A percentile compares a stretch with the other conserved stretches of the same genome.
Evolutionary conservation across 2,888 invertebrate genomes (phyloP).

Genomic region (Crematogaster levior): DNA sequence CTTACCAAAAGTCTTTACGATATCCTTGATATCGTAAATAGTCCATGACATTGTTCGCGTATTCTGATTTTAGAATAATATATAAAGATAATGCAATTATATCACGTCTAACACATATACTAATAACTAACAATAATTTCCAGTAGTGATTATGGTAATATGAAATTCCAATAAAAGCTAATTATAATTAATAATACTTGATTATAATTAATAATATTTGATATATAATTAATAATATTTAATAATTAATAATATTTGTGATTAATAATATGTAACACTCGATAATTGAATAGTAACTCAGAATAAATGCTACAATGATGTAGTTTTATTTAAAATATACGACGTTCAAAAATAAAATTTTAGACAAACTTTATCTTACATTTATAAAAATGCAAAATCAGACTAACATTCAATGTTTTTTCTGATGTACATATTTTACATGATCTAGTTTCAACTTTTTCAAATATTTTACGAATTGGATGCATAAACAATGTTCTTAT

Average conservation of each 20-base stretch:
- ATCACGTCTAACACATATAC: neutral
- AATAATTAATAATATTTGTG: too few species aligned
- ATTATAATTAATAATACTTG: slow-evolving; percentile 3
- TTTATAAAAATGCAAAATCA: neutral
- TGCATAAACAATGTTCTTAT: too few species aligned
- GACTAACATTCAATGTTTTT: neutral
- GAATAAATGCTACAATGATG: neutral
- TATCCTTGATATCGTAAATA: neutral
- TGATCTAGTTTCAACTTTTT: neutral
- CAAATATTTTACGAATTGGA: neutral
- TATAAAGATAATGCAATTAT: neutral
- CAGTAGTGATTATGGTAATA: neutral
- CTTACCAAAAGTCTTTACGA: neutral
- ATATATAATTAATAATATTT: neutral
- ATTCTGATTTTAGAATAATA: neutral
- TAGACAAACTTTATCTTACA: neutral
- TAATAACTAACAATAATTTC: neutral
- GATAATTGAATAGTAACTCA: neutral
- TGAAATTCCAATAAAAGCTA: neutral
- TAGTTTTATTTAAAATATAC: neutral
- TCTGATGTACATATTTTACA: neutral
- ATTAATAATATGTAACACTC: neutral
- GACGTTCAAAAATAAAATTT: neutral
- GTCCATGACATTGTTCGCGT: neutral
- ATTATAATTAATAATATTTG: neutral